Evolutionary conservation across 2,797 vertebrate genomes (phyloP).

Genomic region (Rhinoraja longicauda): DNA sequence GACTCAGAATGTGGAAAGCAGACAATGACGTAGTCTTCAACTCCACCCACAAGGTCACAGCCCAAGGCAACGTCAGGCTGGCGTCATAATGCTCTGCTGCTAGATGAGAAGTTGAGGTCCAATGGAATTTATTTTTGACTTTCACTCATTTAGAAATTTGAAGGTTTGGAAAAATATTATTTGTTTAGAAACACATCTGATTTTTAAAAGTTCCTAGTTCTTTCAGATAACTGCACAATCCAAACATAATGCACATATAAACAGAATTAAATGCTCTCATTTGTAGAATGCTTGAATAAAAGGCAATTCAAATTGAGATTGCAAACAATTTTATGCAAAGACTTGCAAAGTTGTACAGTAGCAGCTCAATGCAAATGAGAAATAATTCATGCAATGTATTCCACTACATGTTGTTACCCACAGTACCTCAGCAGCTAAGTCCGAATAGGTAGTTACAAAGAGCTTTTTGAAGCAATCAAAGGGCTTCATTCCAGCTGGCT

Average conservation of each 20-base stretch:
- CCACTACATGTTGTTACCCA: not conserved
- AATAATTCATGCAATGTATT: conserved; percentile 19
- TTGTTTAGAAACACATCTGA: not conserved
- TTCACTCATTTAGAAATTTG: not conserved
- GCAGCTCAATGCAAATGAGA: not conserved
- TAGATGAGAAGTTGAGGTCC: not conserved
- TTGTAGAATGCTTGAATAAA: conserved; percentile 14
- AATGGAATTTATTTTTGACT: not conserved
- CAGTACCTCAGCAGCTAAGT: conserved; percentile 55
- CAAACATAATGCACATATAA: not conserved
- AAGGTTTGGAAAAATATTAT: not conserved
- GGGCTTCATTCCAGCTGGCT: conserved; percentile 50
- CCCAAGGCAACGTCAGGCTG: not conserved
- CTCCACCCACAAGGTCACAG: conserved; percentile 18
- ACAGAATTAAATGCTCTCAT: not conserved
- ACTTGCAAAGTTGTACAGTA: not conserved
- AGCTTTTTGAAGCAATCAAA: conserved; percentile 53
- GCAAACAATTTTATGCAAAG: not conserved
- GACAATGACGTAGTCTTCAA: not conserved
- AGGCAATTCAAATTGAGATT: not conserved
- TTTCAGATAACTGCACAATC: not conserved
- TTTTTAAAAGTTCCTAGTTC: not conserved
- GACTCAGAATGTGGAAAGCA: not conserved
- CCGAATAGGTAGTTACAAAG: conserved; percentile 46
- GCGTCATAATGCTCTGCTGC: not conserved